Evolutionary conservation across 2,888 invertebrate species (phyloP), one percentile per base, ranked within the genome.

Genomic region (Portevinia maculata): DNA sequence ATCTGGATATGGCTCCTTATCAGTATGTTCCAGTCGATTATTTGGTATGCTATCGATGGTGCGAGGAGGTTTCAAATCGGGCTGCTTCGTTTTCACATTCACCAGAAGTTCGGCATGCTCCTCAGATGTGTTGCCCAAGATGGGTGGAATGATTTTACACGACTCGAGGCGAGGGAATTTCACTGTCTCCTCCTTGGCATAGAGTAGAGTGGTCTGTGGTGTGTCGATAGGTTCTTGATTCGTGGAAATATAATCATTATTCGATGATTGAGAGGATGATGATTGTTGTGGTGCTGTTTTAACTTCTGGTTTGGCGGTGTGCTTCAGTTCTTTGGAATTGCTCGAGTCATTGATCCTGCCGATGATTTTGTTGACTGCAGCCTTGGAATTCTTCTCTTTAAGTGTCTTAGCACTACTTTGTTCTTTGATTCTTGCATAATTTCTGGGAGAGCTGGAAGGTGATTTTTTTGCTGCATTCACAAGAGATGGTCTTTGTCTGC

Each of bases 61-160:
- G 48, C 74, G 37, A 13, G 87, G 87, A 55, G 67, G 60, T 9
- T 55, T 73, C n/a, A 39, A 11, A 8, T 73, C 50, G 21, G 87
- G 87, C 57, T 74, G 74, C 15, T 65, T 74, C 13, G 78, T 55
- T 73, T 89, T 88, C 32, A 89, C 89, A 83, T 87, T 88, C 15
- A 90, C 89, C 67, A 90, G 85, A 5, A 90, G 87, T 55, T 90
- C 89, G 7, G 88, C 86, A 74, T 89, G 87, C 62, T 89, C 88
- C 64, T 90, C 88, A 2, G 90, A 89, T 8, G 88, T 89, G 76
- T 87, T 87, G 50, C 89, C 89, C 79, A 89, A 85, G 48, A 88
- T 85, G 5, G 90, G 90, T 9, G 90, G 89, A 78, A 90, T 90
- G 7, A 90, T 89, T 84, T 87, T 89, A 84, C 90, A 90, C 34